phyloP scores from a whole-genome alignment of 1,140 invertebrate genomes.

The Araneus ventricosus region DNA sequence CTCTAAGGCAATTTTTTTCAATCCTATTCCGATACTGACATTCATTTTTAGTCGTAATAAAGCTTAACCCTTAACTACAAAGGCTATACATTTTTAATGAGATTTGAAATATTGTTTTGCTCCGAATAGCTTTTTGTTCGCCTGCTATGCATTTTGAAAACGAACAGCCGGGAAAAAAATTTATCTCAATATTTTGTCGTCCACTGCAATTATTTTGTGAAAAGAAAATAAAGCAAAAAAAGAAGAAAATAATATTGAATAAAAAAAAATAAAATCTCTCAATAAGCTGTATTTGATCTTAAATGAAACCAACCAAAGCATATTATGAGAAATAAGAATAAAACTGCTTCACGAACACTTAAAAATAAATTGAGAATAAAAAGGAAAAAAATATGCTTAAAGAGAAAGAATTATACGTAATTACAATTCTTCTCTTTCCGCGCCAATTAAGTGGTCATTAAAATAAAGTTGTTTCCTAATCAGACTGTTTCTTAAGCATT shows the following conservation, averaged over 20 bases:
- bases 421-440: neutral
- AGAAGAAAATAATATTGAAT: neutral
- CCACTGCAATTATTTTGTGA: neutral
- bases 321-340: neutral
- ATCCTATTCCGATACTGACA: too few species aligned
- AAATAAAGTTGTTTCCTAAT: conserved; percentile 17
- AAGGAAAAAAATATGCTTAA: neutral
- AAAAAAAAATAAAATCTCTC: neutral
- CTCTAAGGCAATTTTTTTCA: too few species aligned
- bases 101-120: neutral
- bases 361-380: neutral
- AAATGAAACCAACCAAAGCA: neutral
- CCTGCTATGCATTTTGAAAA: neutral
- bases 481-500: neutral
- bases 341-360: neutral
- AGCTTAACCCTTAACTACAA: too few species aligned
- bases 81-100: neutral
- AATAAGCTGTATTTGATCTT: neutral
- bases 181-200: neutral
- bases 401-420: neutral
- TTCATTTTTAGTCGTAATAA: too few species aligned
- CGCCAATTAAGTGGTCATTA: conserved; percentile 16
- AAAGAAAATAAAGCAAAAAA: neutral
- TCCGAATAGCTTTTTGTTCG: neutral
- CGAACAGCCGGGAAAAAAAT: neutral